A percentile compares a stretch with the other conserved stretches of the same genome.
Evolutionary conservation across 2,113 vertebrate species (phyloP).

Genomic region (Hippolais icterina): DNA sequence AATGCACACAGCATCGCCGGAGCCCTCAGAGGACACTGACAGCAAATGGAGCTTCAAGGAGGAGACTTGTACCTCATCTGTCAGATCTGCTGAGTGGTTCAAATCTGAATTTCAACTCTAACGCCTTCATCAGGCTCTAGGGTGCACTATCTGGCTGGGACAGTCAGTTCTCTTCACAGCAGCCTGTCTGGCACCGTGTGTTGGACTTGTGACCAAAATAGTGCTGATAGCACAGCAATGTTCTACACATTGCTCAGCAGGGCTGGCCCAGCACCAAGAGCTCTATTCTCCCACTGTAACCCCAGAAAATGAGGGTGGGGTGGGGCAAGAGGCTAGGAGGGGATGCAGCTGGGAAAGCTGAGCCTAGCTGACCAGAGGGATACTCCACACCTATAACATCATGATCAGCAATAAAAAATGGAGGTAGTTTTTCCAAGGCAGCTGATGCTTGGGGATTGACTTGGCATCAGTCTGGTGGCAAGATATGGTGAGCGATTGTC

Average conservation of each 20-base stretch:
- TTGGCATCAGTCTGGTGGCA: not conserved
- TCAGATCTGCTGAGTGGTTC: not conserved
- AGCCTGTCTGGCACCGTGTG: accelerated
- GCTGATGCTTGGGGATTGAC: not conserved
- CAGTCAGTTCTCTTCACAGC: not conserved
- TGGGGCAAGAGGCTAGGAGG: not conserved
- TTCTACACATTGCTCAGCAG: not conserved
- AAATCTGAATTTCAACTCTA: not conserved
- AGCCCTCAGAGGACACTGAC: not conserved
- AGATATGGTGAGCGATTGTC: not conserved
- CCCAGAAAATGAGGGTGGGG: not conserved
- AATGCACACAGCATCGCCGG: not conserved
- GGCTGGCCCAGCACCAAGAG: not conserved
- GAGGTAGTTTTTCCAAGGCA: not conserved
- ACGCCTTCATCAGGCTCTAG: not conserved
- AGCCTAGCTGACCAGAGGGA: not conserved
- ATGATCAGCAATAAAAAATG: not conserved
- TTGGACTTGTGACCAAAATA: not conserved
- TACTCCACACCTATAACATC: not conserved
- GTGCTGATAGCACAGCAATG: not conserved
- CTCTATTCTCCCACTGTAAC: not conserved
- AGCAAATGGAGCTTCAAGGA: not conserved
- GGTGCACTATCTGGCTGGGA: not conserved
- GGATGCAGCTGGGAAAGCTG: not conserved
- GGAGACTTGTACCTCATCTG: not conserved